These are phyloP conservation scores for Bombus superbus DNA, from an alignment of 1,140 invertebrate species.

Conservation along the genomic window DNA sequence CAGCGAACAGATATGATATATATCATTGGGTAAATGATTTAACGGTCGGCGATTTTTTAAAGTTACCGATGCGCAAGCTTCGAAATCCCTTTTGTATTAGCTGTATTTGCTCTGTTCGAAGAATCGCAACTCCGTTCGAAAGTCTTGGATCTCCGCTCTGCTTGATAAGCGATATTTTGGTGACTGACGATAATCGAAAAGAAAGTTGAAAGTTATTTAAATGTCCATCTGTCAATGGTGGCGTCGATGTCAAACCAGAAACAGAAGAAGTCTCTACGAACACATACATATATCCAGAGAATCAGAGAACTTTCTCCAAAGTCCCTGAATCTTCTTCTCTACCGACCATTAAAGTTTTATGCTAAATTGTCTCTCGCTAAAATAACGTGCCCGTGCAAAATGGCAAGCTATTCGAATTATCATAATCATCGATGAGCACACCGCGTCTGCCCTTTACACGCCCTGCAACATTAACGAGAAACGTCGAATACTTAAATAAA, in stretches of 20 bases:
- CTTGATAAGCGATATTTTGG: conserved; percentile 1
- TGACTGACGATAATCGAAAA: not conserved
- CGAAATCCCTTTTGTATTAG: not conserved
- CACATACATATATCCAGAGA: not conserved
- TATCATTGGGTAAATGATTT: too few relatives aligned
- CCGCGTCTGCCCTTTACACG: conserved; percentile 14
- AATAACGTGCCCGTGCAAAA: not conserved
- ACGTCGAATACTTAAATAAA: not conserved
- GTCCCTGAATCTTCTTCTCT: not conserved
- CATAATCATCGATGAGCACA: not conserved
- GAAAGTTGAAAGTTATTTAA: conserved; percentile 16
- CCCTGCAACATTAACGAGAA: not conserved
- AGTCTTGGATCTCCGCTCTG: not conserved
- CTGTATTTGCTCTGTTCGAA: not conserved
- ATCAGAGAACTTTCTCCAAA: conserved; percentile 16
- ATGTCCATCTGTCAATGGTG: not conserved
- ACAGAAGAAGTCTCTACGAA: not conserved
- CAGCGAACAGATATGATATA: too few relatives aligned
- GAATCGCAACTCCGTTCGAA: not conserved
- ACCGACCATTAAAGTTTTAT: not conserved
- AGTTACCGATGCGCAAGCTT: too few relatives aligned
- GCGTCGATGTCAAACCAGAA: not conserved
- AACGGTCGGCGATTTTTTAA: too few relatives aligned
- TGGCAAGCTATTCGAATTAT: not conserved
- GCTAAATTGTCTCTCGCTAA: not conserved